These are phyloP conservation scores for Chrysolina americana DNA, from an alignment of 2,888 invertebrate species.

Conservation along the genomic window DNA sequence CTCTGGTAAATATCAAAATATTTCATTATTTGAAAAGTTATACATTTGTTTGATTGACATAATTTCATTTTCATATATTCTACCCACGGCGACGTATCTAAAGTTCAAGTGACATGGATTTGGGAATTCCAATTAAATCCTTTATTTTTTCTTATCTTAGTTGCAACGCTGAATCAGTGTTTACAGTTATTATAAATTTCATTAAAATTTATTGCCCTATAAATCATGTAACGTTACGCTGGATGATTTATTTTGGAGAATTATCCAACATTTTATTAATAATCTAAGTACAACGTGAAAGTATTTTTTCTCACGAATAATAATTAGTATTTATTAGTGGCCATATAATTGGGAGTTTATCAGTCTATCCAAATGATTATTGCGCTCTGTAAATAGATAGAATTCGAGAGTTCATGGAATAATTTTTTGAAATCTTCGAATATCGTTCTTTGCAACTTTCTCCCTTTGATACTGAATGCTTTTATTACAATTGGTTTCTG, in stretches of 20 bases:
- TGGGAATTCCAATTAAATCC: no score
- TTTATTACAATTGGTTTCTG: no score
- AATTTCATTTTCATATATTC: no score
- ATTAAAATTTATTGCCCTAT: not conserved
- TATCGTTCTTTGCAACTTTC: no score
- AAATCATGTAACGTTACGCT: not conserved
- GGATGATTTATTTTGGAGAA: not conserved
- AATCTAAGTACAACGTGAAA: not conserved
- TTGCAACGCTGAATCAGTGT: conserved; percentile 5
- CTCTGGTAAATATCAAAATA: no score
- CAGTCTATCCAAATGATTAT: not conserved
- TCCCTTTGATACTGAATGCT: no score
- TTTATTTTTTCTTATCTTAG: conserved; percentile 3
- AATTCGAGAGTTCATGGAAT: not conserved
- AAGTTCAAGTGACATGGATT: no score
- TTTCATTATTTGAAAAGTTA: no score
- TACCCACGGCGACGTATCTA: no score
- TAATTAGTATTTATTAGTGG: conserved; percentile 2
- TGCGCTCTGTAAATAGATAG: not conserved
- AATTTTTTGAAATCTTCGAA: no score
- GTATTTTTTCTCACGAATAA: not conserved
- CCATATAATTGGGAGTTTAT: not conserved
- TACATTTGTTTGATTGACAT: no score
- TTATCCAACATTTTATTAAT: not conserved
- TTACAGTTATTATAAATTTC: conserved; percentile 2